Conservation (phyloP, 2,113 vertebrate genomes). For the Aplodontia rufa region DNA sequence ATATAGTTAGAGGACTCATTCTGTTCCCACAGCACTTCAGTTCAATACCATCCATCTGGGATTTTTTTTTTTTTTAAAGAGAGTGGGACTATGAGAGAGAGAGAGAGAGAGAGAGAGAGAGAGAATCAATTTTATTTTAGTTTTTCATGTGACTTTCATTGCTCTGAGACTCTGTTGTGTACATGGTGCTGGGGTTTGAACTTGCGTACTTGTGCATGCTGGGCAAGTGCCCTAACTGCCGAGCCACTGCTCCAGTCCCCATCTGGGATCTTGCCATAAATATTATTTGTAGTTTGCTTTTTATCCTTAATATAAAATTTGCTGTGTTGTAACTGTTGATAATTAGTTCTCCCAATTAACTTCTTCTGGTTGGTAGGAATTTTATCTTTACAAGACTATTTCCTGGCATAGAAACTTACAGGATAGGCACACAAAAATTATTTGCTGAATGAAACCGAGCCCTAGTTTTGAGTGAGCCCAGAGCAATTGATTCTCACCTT, state of each 20-base stretch:
- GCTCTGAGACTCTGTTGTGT: too few relatives aligned
- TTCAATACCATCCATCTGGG: neutral
- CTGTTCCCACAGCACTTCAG: neutral
- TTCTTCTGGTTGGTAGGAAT: neutral
- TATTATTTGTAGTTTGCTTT: neutral
- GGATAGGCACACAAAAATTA: neutral
- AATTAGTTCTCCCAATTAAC: neutral
- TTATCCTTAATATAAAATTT: neutral
- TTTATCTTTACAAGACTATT: neutral
- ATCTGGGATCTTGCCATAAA: neutral
- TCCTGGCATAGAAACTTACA: neutral
- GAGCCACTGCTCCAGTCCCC: too few relatives aligned
- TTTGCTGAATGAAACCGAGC: neutral
- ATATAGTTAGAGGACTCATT: constrained; percentile 16
- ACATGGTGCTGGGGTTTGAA: too few relatives aligned
- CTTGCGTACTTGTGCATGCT: too few relatives aligned
- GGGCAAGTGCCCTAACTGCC: too few relatives aligned
- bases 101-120: too few relatives aligned
- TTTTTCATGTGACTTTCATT: too few relatives aligned
- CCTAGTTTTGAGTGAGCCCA: neutral
- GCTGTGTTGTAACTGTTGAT: neutral
- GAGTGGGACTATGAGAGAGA: too few relatives aligned
- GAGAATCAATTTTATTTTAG: too few relatives aligned
- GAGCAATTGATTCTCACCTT: neutral
- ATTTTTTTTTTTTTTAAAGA: too few relatives aligned